Evolutionary conservation across 2,797 vertebrate genomes (phyloP), one percentile per base, ranked within the genome.

Genomic region (Gephyroberyx darwinii): DNA sequence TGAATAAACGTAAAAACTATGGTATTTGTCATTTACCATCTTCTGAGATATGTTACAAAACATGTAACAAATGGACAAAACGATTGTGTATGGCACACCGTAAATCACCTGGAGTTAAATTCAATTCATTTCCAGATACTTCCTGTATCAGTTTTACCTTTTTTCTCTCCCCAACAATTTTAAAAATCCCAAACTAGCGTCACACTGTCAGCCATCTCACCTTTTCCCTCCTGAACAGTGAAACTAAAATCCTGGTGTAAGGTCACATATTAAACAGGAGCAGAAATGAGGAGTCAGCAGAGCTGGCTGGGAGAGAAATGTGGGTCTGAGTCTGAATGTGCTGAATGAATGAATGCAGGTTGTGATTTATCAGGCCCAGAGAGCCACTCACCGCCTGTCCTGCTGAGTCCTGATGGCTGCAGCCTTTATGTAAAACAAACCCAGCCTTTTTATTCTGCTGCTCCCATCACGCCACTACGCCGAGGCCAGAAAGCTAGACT

Each of bases 361-460:
- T 77, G 65, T 93, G 93, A 94, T 94, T 93, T 93, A 93, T 93
- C 85, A 83, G 88, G 77, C 86, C 89, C 78, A 71, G 81, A 84
- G 89, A 89, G 83, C 83, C 82, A 73, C 90, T 90, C 84, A 83
- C 76, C 60, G 77, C 83, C 84, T 81, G 90, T 91, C 93, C 92
- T 88, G 90, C 91, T 89, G 90, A 88, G 90, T 85, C 89, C 84
- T 85, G 88, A 90, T 87, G 91, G 90, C 86, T 89, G 77, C 85
- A 88, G 92, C 87, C 90, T 93, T 93, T 93, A 93, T 94, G 91
- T 92, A 93, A 94, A 94, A 92, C 90, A 92, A 93, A 91, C 90
- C 86, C 85, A 55, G 86, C 74, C 90, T 92, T 93, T 93, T 93
- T 92, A 92, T 93, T 92, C 89, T 81, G 87, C 91, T 82, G 70